Base-by-base conservation (phyloP, 2,797 vertebrate genomes). In the Myripristis murdjan region DNA sequence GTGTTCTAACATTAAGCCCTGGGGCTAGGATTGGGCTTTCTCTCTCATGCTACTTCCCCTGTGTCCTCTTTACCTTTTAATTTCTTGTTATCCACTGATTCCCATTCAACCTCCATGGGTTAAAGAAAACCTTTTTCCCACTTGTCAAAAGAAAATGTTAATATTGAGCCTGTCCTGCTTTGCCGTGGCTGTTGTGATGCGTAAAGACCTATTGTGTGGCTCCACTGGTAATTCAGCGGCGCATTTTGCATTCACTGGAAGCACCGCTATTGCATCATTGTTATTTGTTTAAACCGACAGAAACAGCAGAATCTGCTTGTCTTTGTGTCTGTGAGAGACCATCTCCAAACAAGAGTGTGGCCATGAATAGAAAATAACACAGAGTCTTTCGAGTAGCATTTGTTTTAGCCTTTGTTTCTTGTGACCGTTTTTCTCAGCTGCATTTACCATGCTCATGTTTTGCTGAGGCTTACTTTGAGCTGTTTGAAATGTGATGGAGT, bases 1-100 rank as follows among this genome's bases (percentile, higher is more conserved):
- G 95, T 95, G 95, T 95, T 96, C 90, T 92, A 93, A 95, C 95
- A 94, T 95, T 91, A 95, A 95, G 93, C 95, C 96, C 94, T 79
- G 92, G 92, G 96, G 97, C 95, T 90, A 94, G 92, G 94, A 94
- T 95, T 95, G 92, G 92, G 90, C 90, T 92, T 92, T 92, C 91
- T 92, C 90, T 78, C 84, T 86, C 69, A n/a, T n/a, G 35, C 89
- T 91, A 87, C 87, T 89, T 88, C 90, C 90, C 87, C 81, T 72
- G 85, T 91, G 88, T 89, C 89, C 88, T 91, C 92, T 93, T 90
- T 88, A 94, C 93, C 91, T 95, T 95, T 95, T 94, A 95, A 95
- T 95, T 94, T 95, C 93, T 94, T 93, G 91, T 94, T 94, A 94
- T 93, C 91, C 81, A 75, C 71, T 73, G 87, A 93, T 94, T 95